Conservation (phyloP, 2,888 invertebrate genomes). For the Nephrotoma guestfalica region DNA sequence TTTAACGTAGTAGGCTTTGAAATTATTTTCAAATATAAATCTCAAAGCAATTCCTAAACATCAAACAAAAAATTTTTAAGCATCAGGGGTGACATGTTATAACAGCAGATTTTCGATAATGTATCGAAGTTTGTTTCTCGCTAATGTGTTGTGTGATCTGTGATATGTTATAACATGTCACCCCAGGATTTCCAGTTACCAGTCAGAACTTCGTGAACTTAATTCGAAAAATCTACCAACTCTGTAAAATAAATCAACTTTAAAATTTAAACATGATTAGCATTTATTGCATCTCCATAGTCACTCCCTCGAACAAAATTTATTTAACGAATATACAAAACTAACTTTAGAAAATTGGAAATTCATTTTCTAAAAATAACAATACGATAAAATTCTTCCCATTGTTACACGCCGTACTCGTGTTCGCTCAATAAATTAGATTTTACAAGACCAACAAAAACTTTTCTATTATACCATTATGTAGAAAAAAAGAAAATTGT, state of each 20-base stretch:
- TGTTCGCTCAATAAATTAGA: background rate
- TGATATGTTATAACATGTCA: too few species aligned
- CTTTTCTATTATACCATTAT: background rate
- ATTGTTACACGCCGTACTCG: background rate
- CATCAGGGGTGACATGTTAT: too few species aligned
- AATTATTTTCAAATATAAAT: too few species aligned
- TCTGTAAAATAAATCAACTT: background rate
- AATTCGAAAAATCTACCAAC: too few species aligned
- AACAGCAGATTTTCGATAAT: too few species aligned
- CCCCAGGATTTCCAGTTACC: too few species aligned
- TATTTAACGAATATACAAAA: background rate
- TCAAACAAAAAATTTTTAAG: too few species aligned
- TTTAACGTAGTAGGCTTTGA: too few species aligned
- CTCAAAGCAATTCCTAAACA: too few species aligned
- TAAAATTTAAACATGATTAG: background rate
- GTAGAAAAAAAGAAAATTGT: background rate
- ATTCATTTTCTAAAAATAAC: background rate
- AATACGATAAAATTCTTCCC: background rate
- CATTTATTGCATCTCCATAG: background rate
- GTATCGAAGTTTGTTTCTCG: too few species aligned
- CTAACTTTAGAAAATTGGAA: background rate
- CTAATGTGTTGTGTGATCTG: too few species aligned
- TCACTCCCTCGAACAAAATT: background rate
- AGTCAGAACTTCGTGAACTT: too few species aligned
- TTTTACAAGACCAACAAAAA: background rate